Evolutionary conservation across 1,140 invertebrate species (phyloP), one percentile per base, ranked within the genome.

Genomic region (Sycophaga agraensis): DNA sequence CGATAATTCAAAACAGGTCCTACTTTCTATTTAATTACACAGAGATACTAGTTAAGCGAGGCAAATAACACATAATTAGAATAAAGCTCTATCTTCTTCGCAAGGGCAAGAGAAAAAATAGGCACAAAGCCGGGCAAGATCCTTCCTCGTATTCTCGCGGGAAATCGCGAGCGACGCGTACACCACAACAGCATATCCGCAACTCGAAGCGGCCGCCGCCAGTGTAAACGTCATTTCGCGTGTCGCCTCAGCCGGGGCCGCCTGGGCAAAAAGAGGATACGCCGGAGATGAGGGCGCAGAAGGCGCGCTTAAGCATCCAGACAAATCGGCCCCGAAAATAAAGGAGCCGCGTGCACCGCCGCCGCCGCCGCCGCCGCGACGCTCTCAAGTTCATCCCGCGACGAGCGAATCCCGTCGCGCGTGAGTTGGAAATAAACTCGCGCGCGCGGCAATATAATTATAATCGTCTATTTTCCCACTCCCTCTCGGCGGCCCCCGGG

Each of bases 371-470:
- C n/a, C n/a, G n/a, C n/a, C n/a, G n/a, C n/a, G n/a, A n/a, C 5
- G 17, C 17, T 39, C 50, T 53, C 50, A 53, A 53, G 50, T 53
- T 53, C 35, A 53, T 40, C 14, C 16, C 6, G 2, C 2, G 17
- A 19, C 21, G 7, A 22, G 37, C 37, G 19, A 40, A 28, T 54
- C 26, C 22, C 17, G 16, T 19, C 16, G 1, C 6, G n/a, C n/a
- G n/a, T n/a, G n/a, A 8, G 35, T 50, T 50, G 7, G 24, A 40
- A 59, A 59, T 59, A 59, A 59, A 49, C 45, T 17, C 6, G 48
- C 19, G 12, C 19, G n/a, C 21, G 11, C 4, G 8, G 48, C 16
- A 50, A 50, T 59, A 50, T 59, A 59, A 59, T 59, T 43, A 51
- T 51, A 59, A 59, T 59, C 24, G 31, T 49, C 17, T n/a, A n/a